Evolutionary conservation across 2,113 vertebrate genomes (phyloP).

Genomic region (Onychostoma macrolepis): DNA sequence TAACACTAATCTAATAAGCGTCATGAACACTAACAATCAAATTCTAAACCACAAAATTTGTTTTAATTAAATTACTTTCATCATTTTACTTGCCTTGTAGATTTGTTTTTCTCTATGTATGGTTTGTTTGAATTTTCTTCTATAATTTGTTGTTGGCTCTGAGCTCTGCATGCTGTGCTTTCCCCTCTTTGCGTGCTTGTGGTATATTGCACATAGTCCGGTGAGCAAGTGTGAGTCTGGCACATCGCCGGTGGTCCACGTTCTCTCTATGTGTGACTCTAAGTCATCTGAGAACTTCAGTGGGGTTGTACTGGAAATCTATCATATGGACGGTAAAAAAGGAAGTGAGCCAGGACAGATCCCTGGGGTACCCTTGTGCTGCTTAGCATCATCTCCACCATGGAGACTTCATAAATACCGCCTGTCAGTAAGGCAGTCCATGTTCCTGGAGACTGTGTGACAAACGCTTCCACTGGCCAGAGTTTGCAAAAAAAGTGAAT

Average conservation of each 20-base stretch:
- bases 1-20: neutral
- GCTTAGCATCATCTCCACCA: neutral
- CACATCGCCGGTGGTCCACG: neutral
- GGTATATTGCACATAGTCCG: neutral
- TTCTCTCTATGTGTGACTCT: neutral
- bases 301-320: neutral
- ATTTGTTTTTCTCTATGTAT: neutral
- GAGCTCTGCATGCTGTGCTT: neutral
- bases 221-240: neutral
- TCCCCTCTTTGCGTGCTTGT: neutral
- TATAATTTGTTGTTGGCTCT: neutral
- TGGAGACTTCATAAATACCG: slow-evolving; percentile 1
- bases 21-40: no score
- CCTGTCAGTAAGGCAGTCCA: neutral
- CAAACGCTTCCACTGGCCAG: neutral
- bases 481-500: neutral
- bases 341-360: neutral
- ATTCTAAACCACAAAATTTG: no score
- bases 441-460: neutral
- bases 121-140: neutral
- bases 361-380: neutral
- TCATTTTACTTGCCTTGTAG: neutral
- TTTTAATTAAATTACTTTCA: neutral
- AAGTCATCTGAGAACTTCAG: slow-evolving; percentile 22
- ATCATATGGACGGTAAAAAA: neutral